Evolutionary conservation across 2,888 invertebrate genomes (phyloP), one percentile per base, ranked within the genome.

Genomic region (Andrena hattorfiana): DNA sequence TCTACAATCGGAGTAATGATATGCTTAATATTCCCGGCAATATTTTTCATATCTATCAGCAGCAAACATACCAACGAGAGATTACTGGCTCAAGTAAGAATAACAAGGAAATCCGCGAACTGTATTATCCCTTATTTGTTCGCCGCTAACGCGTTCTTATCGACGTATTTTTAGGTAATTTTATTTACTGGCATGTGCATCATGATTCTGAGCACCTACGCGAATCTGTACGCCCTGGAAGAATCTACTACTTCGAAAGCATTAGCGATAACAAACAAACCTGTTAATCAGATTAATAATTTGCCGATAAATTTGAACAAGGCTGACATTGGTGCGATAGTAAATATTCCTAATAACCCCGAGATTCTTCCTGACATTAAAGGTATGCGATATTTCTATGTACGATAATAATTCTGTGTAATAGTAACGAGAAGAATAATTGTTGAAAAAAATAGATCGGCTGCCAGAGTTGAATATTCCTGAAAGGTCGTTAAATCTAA

Each of bases 1-100:
- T 98, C 99, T 1, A 99, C 99, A 0, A 98, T 99, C 89, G 99
- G 99, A 0, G 97, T 98, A 16, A 96, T 98, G 86, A 97, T 99
- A 86, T 99, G 99, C 90, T 96, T 99, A 49, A 97, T 99, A 91
- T 97, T 99, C 91, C 99, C 99, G 0, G 97, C 99, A 0, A 96
- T 97, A 0, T 97, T 98, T 92, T 99, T 98, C 93, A 96, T 98
- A 48, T 96, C 97, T 84, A 96, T 98, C 81, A 97, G 97, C 10
- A 96, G 96, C 63, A 98, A 98, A 93, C 96, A 97, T 86, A 97
- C 98, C 0, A 97, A 97, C 87, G 98, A 98, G 92, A 95, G 97
- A 88, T 92, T 97, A 6, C 89, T 98, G 72, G 98, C 98, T 13
- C 98, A 98, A 95, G 97, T 97, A 89, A 91, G 90, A 89, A 54